A percentile compares a stretch with the other conserved stretches of the same genome.
Evolutionary conservation across 2,113 vertebrate genomes (phyloP).

Genomic region (Saiga tatarica): DNA sequence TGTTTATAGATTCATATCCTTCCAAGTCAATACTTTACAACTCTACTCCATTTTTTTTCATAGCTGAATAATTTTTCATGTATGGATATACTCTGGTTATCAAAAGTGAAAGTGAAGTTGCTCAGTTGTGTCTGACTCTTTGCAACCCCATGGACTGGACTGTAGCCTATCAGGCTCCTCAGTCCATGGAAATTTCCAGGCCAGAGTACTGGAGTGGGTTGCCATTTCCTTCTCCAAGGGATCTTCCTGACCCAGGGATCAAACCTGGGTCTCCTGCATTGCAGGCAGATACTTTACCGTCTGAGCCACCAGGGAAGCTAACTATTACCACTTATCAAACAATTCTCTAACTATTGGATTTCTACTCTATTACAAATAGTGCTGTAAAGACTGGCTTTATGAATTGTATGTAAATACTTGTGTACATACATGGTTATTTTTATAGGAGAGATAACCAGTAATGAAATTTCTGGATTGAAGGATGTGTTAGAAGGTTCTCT

Average conservation of each 20-base stretch:
- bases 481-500: neutral
- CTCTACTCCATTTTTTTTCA: too few species aligned
- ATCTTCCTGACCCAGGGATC: neutral
- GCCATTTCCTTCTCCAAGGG: neutral
- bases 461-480: neutral
- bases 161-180: neutral
- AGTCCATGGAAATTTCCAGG: neutral
- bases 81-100: neutral
- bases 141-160: neutral
- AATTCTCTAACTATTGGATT: neutral
- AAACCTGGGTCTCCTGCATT: rapidly evolving
- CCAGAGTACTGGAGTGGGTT: neutral
- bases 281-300: neutral
- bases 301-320: neutral
- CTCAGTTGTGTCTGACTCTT: neutral
- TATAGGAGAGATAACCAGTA: neutral
- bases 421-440: neutral
- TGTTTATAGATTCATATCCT: neutral
- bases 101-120: neutral
- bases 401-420: neutral
- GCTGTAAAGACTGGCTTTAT: neutral
- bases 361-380: neutral
- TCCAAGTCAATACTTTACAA: neutral
- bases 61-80: neutral
- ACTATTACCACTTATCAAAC: neutral